Evolutionary conservation across 2,113 vertebrate genomes (phyloP).

Genomic region (Oncorhynchus clarkii): DNA sequence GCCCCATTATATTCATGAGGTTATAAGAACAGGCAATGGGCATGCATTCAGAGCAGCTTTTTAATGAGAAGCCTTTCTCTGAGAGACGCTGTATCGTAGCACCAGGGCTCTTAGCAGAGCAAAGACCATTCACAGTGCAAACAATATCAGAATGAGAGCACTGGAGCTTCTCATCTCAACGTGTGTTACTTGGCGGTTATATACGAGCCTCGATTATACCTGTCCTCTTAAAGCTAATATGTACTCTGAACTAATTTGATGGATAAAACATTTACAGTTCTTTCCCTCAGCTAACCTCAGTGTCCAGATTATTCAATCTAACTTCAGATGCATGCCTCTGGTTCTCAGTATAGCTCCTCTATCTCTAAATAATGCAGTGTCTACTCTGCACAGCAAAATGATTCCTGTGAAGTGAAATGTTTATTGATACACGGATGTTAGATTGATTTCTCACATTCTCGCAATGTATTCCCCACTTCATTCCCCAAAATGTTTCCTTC

Average conservation of each 20-base stretch:
- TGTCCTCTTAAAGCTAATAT: neutral
- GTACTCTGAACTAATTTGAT: neutral
- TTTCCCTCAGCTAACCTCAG: neutral
- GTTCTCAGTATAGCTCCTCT: no score
- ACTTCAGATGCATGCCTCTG: no score
- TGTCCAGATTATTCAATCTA: no score
- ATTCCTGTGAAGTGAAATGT: neutral
- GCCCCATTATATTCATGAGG: constrained; percentile 37
- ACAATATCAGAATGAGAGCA: neutral
- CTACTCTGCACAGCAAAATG: neutral
- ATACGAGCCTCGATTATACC: neutral
- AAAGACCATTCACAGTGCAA: constrained; percentile 17
- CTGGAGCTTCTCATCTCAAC: neutral
- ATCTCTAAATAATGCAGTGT: neutral
- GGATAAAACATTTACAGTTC: neutral
- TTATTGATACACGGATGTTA: neutral
- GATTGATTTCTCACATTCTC: neutral
- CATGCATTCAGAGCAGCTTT: constrained; percentile 26
- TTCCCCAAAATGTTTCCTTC: neutral
- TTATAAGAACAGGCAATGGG: constrained; percentile 21
- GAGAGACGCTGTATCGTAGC: constrained; percentile 22
- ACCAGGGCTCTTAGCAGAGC: neutral
- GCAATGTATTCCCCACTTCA: neutral
- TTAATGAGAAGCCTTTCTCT: constrained; percentile 38
- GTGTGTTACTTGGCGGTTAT: neutral